A percentile compares a stretch with the other conserved stretches of the same genome.
These are phyloP conservation scores for Beroe forskalii DNA, from an alignment of 37 sponge, comb jelly and placozoan species.

Conservation along the genomic window DNA sequence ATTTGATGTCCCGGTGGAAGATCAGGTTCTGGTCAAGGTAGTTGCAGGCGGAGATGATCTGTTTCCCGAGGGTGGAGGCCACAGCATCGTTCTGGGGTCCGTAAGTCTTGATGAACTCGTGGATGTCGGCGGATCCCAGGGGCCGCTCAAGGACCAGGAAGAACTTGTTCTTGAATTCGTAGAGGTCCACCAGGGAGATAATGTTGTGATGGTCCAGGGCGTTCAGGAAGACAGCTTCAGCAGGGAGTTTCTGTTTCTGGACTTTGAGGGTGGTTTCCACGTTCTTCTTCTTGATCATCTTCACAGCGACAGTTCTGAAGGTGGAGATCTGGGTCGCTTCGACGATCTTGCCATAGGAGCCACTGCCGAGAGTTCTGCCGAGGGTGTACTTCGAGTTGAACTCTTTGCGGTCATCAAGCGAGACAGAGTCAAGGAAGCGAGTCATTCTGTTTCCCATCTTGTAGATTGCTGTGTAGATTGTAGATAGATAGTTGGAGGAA, in stretches of 20 bases:
- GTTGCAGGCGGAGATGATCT: slow-evolving; percentile 10
- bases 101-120: neutral
- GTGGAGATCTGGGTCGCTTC: slow-evolving; percentile 49
- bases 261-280: slow-evolving; percentile 35
- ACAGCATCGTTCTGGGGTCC: slow-evolving; percentile 58
- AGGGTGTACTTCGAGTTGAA: slow-evolving; percentile 57
- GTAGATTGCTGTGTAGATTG: neutral
- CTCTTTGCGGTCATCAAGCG: neutral
- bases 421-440: neutral
- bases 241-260: slow-evolving; percentile 36
- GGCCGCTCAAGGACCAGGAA: slow-evolving; percentile 14
- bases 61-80: neutral
- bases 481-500: neutral
- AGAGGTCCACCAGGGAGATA: slow-evolving; percentile 48
- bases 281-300: slow-evolving; percentile 32
- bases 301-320: slow-evolving; percentile 56
- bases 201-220: slow-evolving; percentile 64
- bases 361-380: neutral
- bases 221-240: slow-evolving; percentile 60
- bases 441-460: neutral
- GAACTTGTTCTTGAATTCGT: slow-evolving; percentile 54
- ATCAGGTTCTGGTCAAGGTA: slow-evolving; percentile 61
- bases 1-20: slow-evolving; percentile 63
- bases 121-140: slow-evolving; percentile 28
- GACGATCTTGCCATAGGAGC: slow-evolving; percentile 52